Evolutionary conservation across 2,888 invertebrate species (phyloP), one percentile per base, ranked within the genome.

Genomic region (Diplolepis rosae): DNA sequence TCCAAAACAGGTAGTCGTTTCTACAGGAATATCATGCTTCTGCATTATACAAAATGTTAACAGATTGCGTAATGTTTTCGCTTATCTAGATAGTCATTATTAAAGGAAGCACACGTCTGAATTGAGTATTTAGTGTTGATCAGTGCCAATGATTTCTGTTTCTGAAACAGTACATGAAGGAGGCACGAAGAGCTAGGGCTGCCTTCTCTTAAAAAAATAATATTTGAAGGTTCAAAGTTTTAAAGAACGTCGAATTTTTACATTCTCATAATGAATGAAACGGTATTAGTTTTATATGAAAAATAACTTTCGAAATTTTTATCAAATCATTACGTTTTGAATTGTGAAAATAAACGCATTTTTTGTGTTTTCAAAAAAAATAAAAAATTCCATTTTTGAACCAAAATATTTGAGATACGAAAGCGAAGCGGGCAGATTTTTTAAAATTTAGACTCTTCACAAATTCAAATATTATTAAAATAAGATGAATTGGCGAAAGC

Each of bases 61-160:
- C 39, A 61, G 54, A 51, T 11, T 15, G 32, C 4, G 56, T 27
- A 24, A 39, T 42, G 61, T 30, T 52, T 68, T 54, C 52, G 15
- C 27, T 72, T 35, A 32, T 68, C 45, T 67, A 67, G 54, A 69
- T 54, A 69, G 69, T 72, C 35, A 66, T 54, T 72, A 71, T 50
- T 67, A 65, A 73, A 71, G 75, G 76, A 75, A 75, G 69, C 73
- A 77, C 78, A 73, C 68, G 48, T 70, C 66, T 79, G 70, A 75
- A 67, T 74, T 70, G 72, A 76, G 72, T 68, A 71, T 68, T 71
- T 77, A 72, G 66, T 56, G 69, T 74, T 68, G 45, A 51, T 66
- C 56, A 67, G 52, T 65, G 42, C 54, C 30, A 42, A 66, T 39
- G 67, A 51, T 65, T 70, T 42, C 18, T 32, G 66, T 56, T 66